Conservation (phyloP, 2,113 vertebrate species). For the Hyaena hyaena region DNA sequence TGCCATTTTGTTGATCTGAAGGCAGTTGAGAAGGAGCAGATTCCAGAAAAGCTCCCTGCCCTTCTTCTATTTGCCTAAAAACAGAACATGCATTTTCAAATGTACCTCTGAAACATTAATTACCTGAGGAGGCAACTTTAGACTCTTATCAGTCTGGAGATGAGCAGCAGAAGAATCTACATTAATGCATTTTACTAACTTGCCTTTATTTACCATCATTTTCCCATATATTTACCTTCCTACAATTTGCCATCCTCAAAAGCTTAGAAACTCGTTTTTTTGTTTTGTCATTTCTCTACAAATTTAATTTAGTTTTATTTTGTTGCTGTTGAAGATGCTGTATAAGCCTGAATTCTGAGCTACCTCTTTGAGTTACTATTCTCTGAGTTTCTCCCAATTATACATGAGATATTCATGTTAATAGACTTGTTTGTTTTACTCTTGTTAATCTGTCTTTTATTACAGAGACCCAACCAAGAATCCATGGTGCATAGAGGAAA, state of each 20-base stretch:
- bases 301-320: not conserved
- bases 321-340: not conserved
- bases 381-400: not conserved
- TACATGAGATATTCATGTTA: not conserved
- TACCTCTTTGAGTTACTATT: not conserved
- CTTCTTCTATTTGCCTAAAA: not conserved
- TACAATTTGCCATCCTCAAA: not conserved
- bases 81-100: not conserved
- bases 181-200: not conserved
- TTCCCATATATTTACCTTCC: not conserved
- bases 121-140: not conserved
- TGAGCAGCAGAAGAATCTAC: not conserved
- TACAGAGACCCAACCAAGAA: not conserved
- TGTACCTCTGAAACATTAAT: not conserved
- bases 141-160: not conserved
- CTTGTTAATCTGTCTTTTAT: not conserved
- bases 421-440: not conserved
- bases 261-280: not conserved
- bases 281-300: not conserved
- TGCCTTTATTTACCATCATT: not conserved
- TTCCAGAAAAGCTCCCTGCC: not conserved
- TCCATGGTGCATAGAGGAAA: not conserved
- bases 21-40: not conserved
- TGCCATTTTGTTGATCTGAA: not conserved
- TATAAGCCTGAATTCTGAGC: not conserved